A percentile compares a stretch with the other conserved stretches of the same genome.
These are phyloP conservation scores for Cyaniris semiargus DNA, from an alignment of 2,888 invertebrate genomes.

Conservation along the genomic window DNA sequence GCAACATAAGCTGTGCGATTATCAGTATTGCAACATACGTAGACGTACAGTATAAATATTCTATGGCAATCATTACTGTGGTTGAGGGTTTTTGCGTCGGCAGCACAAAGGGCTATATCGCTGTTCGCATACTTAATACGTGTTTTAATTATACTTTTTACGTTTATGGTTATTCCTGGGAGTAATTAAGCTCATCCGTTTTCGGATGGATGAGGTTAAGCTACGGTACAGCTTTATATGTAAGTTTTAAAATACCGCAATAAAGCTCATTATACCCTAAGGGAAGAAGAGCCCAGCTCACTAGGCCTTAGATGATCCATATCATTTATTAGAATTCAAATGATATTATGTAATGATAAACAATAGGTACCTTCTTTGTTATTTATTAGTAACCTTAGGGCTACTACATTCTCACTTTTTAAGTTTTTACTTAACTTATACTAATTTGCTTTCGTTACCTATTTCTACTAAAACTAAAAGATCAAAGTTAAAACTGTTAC, in stretches of 20 bases:
- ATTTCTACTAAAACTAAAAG: too few species aligned
- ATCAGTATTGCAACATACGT: background rate
- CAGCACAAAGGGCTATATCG: background rate
- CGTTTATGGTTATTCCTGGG: slow-evolving; percentile 14
- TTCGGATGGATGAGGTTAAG: background rate
- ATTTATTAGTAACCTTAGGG: too few species aligned
- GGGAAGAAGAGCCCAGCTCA: too few species aligned
- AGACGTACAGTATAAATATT: slow-evolving; percentile 9
- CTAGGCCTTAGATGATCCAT: too few species aligned
- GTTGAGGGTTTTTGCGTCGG: slow-evolving; percentile 1
- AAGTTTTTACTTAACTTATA: too few species aligned
- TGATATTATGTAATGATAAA: too few species aligned
- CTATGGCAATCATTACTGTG: background rate
- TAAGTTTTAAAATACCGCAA: background rate
- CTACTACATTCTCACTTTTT: too few species aligned
- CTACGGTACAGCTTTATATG: background rate
- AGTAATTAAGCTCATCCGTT: background rate
- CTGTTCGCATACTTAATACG: slow-evolving; percentile 19
- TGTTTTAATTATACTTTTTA: slow-evolving; percentile 24
- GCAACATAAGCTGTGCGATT: background rate
- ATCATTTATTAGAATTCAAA: too few species aligned
- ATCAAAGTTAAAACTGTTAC: too few species aligned
- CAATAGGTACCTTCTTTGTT: too few species aligned
- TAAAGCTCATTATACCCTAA: background rate
- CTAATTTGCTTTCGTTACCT: too few species aligned